Evolutionary conservation across 2,797 vertebrate species (phyloP), one percentile per base, ranked within the genome.

Genomic region (Xenentodon cancila): DNA sequence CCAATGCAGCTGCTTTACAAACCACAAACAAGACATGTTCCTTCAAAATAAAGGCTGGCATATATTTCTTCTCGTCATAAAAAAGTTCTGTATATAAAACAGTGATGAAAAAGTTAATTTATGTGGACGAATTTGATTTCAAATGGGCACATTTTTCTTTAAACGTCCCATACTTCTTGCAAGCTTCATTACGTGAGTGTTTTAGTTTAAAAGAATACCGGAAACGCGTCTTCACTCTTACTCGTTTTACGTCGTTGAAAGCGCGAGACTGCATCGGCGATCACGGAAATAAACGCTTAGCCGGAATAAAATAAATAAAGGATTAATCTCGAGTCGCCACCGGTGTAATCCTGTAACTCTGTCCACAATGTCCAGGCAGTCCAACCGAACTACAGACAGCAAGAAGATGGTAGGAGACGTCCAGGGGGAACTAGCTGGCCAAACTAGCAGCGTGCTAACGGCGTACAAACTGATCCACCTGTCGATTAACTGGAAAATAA

Each of bases 341-440:
- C 74, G 59, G 53, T 72, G 75, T 72, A 63, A 53, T 30, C 59
- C 70, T 47, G 77, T 75, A 89, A 88, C 63, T 64, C 64, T 75
- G 77, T 82, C 84, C 85, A 94, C 75, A 75, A 97, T 97, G 96
- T 96, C 96, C 54, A 91, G 95, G 81, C 96, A 97, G 77, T 93
- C 95, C 68, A 97, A 94, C 89, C 93, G 96, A 86, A 92, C 95
- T 66, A 93, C 95, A 59, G 97, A 98, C 91, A 97, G 91, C 94
- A 99, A 98, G 90, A 99, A 98, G 89, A 98, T 98, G 97, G 97
- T 98, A 94, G 93, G 88, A 43, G 46, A 61, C 59, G 53, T 22
- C 42, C 19, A 15, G 59, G 40, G 62, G 75, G 61, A 73, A 73
- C 21, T 20, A 53, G 66, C 53, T 58, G 82, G 69, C 50, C 6